Evolutionary conservation across 2,797 vertebrate genomes (phyloP).

Genomic region (Eulemur mongoz): DNA sequence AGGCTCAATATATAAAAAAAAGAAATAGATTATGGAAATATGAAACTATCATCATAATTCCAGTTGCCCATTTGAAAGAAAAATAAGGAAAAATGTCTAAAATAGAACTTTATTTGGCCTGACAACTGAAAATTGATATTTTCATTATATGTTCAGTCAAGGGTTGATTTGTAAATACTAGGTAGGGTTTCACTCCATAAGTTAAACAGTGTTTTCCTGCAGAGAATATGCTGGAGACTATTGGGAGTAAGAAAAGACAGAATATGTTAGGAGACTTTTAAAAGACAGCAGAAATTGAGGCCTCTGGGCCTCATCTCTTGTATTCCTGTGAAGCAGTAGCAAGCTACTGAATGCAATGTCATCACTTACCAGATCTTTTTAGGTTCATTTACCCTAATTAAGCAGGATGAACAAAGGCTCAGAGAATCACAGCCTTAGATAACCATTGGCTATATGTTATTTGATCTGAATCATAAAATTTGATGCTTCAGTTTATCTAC

Average conservation of each 20-base stretch:
- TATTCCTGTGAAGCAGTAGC: neutral
- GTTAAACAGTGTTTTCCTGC: neutral
- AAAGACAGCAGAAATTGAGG: neutral
- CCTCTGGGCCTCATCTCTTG: neutral
- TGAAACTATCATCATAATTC: constrained; percentile 44
- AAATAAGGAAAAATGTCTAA: neutral
- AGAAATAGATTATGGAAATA: constrained; percentile 43
- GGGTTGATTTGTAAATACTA: neutral
- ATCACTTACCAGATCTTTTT: neutral
- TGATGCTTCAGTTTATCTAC: neutral
- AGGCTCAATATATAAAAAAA: neutral
- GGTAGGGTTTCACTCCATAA: neutral
- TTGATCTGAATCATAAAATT: constrained; percentile 14
- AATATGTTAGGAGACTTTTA: neutral
- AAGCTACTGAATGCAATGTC: neutral
- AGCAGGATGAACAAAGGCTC: neutral
- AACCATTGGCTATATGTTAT: neutral
- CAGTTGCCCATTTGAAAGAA: constrained; percentile 42
- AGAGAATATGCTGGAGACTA: neutral
- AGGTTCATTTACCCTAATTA: neutral
- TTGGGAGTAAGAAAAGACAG: neutral
- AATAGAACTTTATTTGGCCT: constrained; percentile 36
- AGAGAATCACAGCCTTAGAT: neutral
- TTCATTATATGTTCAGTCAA: constrained; percentile 16
- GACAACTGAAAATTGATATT: constrained; percentile 49